Conservation (phyloP, 1,140 invertebrate genomes). For the Bombus vancouverensis region DNA sequence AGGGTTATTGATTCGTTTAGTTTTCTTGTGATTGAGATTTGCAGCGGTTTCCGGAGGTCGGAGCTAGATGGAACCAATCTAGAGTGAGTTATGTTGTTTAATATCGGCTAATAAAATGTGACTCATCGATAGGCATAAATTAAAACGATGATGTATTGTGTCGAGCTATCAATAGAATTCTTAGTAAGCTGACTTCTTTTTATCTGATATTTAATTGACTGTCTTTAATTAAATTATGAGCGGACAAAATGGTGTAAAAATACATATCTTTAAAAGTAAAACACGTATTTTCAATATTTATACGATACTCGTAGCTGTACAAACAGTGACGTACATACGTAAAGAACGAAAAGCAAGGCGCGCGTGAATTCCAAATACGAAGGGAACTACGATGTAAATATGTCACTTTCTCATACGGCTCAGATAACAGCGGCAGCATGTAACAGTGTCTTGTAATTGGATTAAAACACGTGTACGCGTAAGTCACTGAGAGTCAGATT, state of each 20-base stretch:
- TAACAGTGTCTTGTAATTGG: background rate
- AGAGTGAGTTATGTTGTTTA: background rate
- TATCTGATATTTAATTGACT: background rate
- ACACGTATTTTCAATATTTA: no score
- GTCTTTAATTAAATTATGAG: background rate
- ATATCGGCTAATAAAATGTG: background rate
- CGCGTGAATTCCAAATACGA: background rate
- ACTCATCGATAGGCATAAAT: background rate
- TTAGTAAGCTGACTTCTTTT: background rate
- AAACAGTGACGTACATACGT: background rate
- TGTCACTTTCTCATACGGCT: background rate
- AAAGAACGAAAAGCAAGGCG: background rate
- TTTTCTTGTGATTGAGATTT: no score
- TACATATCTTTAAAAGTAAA: no score
- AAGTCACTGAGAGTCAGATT: background rate
- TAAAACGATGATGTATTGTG: background rate
- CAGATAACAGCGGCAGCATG: background rate
- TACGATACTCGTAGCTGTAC: background rate
- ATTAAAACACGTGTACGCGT: background rate
- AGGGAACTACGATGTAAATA: background rate
- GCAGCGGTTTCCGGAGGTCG: background rate
- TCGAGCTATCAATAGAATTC: background rate
- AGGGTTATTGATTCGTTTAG: no score
- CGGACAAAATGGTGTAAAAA: no score
- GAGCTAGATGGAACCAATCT: background rate